Conservation (phyloP, 2,113 vertebrate species). For the Morphnarchus princeps region DNA sequence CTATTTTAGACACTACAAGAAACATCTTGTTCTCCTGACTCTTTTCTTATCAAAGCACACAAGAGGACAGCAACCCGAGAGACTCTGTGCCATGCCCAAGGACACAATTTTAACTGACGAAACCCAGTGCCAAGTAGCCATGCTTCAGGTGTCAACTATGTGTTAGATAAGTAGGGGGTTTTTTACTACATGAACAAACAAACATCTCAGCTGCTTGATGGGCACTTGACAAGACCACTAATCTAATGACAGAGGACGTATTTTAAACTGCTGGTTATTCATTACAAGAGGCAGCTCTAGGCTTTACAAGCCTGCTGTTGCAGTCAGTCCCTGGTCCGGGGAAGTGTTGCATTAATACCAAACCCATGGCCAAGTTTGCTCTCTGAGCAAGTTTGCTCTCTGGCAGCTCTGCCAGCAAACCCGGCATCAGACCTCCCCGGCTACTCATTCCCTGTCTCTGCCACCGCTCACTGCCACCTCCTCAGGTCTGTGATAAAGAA, state of each 20-base stretch:
- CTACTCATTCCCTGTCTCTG: background rate
- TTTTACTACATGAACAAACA: background rate
- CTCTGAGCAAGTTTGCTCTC: background rate
- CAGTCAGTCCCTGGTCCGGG: background rate
- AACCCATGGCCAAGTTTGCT: background rate
- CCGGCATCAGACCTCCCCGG: background rate
- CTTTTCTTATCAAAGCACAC: background rate
- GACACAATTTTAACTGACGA: background rate
- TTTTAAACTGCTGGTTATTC: background rate
- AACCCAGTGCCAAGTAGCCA: background rate
- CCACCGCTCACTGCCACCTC: background rate
- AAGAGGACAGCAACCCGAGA: background rate
- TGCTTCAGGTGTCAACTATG: background rate
- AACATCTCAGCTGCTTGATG: background rate
- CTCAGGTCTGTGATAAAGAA: background rate
- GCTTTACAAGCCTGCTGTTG: background rate
- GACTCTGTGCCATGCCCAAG: background rate
- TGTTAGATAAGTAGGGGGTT: background rate
- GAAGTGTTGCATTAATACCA: background rate
- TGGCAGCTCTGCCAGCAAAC: background rate
- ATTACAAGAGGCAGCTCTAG: background rate
- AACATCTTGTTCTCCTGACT: background rate
- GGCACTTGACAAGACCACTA: background rate
- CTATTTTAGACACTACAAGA: background rate
- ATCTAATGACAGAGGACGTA: background rate